phyloP scores from a whole-genome alignment of 1,140 invertebrate genomes.

The Venturia canescens region DNA sequence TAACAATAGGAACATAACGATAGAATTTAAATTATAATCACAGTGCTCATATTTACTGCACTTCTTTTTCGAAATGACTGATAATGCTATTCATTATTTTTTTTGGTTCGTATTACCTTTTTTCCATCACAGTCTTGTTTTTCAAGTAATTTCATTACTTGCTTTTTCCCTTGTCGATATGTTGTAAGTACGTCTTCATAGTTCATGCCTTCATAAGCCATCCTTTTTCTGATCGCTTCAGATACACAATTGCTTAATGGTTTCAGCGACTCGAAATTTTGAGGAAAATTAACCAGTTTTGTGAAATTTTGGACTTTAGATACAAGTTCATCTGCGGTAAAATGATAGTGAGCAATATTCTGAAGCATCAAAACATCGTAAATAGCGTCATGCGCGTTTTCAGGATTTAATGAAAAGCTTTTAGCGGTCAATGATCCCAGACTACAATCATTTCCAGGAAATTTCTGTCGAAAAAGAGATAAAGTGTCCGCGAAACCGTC shows the following conservation, averaged over 20 bases:
- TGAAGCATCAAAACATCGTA: slow-evolving; percentile 39
- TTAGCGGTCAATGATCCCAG: slow-evolving; percentile 4
- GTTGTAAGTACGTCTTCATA: neutral
- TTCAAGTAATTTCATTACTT: slow-evolving; percentile 10
- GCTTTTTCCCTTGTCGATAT: slow-evolving; percentile 3
- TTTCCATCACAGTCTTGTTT: slow-evolving; percentile 3
- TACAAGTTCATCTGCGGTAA: slow-evolving; percentile 11
- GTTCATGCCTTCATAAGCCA: slow-evolving; percentile 14
- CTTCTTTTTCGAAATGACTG: slow-evolving; percentile 6
- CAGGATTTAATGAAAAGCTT: neutral
- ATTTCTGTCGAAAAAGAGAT: slow-evolving; percentile 37
- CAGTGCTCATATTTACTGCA: no score
- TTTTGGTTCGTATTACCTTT: slow-evolving; percentile 25
- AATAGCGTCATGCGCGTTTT: neutral
- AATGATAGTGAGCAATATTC: slow-evolving; percentile 20
- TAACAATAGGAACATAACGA: no score
- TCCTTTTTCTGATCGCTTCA: neutral
- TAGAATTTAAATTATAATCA: no score
- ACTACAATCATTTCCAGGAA: slow-evolving; percentile 16
- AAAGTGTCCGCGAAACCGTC: slow-evolving; percentile 43
- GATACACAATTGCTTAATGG: slow-evolving; percentile 16
- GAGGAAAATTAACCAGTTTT: neutral
- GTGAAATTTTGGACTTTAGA: slow-evolving; percentile 20
- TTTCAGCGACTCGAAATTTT: slow-evolving; percentile 10
- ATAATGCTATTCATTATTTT: slow-evolving; percentile 25